A percentile compares a stretch with the other conserved stretches of the same genome.
phyloP scores from a whole-genome alignment of 2,888 invertebrate species.

The Temnothorax unifasciatus region DNA sequence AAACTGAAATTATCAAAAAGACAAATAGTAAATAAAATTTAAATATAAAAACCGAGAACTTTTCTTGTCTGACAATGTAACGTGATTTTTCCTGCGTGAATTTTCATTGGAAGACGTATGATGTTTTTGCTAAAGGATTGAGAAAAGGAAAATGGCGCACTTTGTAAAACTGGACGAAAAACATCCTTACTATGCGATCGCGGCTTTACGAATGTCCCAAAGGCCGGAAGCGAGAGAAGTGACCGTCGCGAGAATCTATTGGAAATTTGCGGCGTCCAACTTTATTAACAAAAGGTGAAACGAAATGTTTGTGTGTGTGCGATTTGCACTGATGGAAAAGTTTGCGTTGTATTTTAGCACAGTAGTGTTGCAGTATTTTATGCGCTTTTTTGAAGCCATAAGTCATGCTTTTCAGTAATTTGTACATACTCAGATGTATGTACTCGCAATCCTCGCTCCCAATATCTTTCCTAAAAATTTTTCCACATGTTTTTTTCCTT shows the following conservation, averaged over 20 bases:
- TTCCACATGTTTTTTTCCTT: background rate
- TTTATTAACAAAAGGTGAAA: conserved; percentile 79
- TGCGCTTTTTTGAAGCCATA: background rate
- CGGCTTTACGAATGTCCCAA: conserved; percentile 80
- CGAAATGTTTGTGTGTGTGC: conserved; percentile 33
- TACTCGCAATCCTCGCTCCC: background rate
- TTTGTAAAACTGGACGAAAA: conserved; percentile 77
- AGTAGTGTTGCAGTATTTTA: conserved; percentile 18
- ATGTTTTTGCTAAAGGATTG: conserved; percentile 67
- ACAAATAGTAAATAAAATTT: background rate
- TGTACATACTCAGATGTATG: background rate
- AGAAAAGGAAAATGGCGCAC: conserved; percentile 77
- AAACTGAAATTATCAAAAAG: background rate
- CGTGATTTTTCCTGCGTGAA: background rate
- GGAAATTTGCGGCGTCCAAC: conserved; percentile 83
- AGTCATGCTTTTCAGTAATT: conserved; percentile 3
- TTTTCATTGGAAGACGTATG: conserved; percentile 48
- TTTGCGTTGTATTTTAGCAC: conserved; percentile 9
- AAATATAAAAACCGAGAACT: background rate
- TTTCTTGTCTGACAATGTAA: background rate
- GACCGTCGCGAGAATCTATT: conserved; percentile 80
- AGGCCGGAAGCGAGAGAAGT: conserved; percentile 78
- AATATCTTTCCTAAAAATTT: background rate
- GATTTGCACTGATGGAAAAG: background rate
- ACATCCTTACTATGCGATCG: conserved; percentile 80